phyloP scores from a whole-genome alignment of 2,888 invertebrate genomes.

The Schizotus pectinicornis region DNA sequence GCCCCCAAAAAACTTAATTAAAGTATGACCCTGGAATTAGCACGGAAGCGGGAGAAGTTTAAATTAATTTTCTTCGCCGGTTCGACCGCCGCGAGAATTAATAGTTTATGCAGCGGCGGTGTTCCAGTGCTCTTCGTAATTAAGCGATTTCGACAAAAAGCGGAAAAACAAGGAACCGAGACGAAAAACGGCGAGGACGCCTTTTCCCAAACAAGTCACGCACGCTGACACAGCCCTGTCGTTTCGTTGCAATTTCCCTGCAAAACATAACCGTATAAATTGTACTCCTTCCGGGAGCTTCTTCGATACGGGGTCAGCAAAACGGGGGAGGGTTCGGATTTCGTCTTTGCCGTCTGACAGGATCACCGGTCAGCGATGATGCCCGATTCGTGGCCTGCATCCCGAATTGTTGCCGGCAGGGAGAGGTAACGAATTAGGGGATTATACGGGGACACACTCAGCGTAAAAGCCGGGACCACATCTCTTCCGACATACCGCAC shows the following conservation, averaged over 20 bases:
- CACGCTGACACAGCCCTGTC: slow-evolving; percentile 42
- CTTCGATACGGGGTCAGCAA: slow-evolving; percentile 34
- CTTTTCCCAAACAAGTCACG: slow-evolving; percentile 42
- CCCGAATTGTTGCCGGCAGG: slow-evolving; percentile 14
- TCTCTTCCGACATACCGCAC: not conserved
- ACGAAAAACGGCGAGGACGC: slow-evolving; percentile 6
- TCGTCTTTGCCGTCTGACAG: slow-evolving; percentile 14
- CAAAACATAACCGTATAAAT: slow-evolving; percentile 43
- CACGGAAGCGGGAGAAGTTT: too few relatives aligned
- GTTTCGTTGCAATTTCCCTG: slow-evolving; percentile 40
- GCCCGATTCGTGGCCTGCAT: slow-evolving; percentile 18
- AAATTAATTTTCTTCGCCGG: too few relatives aligned
- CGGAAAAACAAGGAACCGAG: too few relatives aligned
- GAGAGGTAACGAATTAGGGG: too few relatives aligned
- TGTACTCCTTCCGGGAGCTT: slow-evolving; percentile 32
- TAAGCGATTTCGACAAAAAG: too few relatives aligned
- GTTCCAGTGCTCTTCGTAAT: too few relatives aligned
- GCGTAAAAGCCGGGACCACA: not conserved
- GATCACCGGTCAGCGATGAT: slow-evolving; percentile 20
- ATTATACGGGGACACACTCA: not conserved
- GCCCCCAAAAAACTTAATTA: too few relatives aligned
- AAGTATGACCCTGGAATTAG: too few relatives aligned
- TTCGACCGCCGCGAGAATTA: too few relatives aligned
- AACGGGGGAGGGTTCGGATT: slow-evolving; percentile 18
- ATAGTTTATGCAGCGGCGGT: too few relatives aligned